Conservation (phyloP, 2,888 invertebrate genomes). For the Panopea generosa region DNA sequence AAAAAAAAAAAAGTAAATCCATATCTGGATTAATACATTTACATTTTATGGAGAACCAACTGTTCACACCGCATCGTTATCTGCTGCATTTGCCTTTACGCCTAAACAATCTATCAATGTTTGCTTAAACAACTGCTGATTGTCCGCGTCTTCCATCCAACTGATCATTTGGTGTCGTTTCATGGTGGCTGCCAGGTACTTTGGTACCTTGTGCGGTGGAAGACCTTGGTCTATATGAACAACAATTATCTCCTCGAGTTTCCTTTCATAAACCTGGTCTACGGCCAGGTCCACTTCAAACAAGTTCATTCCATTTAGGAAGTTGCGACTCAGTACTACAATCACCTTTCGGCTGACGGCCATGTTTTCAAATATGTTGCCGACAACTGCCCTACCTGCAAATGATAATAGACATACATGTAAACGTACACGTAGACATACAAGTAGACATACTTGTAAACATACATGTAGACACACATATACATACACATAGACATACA, state of each 20-base stretch:
- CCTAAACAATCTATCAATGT: slow-evolving; percentile 40
- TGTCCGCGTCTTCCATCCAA: slow-evolving; percentile 62
- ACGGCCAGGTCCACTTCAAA: slow-evolving; percentile 62
- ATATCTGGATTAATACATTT: too few species aligned
- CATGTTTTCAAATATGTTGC: slow-evolving; percentile 62
- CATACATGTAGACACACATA: too few species aligned
- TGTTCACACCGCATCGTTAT: slow-evolving; percentile 26
- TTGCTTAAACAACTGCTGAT: slow-evolving; percentile 51
- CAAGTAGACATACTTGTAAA: too few species aligned
- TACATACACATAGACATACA: too few species aligned
- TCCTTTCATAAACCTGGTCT: slow-evolving; percentile 24
- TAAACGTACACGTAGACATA: background rate
- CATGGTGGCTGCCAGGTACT: slow-evolving; percentile 52
- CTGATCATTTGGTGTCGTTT: slow-evolving; percentile 54
- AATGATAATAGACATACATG: background rate
- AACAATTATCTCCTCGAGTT: slow-evolving; percentile 58
- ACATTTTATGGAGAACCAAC: too few species aligned
- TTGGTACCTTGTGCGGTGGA: slow-evolving; percentile 54
- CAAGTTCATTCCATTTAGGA: slow-evolving; percentile 48
- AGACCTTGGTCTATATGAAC: slow-evolving; percentile 56
- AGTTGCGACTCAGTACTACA: slow-evolving; percentile 64
- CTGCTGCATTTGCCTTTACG: slow-evolving; percentile 21
- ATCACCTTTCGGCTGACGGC: slow-evolving; percentile 57
- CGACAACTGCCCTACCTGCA: slow-evolving; percentile 41
- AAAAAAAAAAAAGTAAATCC: too few species aligned